Evolutionary conservation across 2,888 invertebrate genomes (phyloP), one percentile per base, ranked within the genome.

Genomic region (Lissocephala sabroskyi): DNA sequence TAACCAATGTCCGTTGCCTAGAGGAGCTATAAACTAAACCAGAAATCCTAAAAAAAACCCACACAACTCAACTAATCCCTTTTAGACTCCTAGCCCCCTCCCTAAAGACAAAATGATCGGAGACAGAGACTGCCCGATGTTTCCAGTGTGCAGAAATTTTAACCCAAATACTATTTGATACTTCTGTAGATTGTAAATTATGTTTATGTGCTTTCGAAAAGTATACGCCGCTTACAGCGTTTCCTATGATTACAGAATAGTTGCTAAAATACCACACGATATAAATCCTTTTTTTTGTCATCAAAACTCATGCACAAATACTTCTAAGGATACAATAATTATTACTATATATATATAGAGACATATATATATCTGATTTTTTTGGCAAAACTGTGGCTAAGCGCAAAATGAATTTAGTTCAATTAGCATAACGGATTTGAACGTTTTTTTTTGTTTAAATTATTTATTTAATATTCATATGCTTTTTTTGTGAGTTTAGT

Each of bases 1-100:
- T 97, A 73, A 97, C 96, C 61, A 96, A 96, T 85, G 93, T 94
- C 46, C 88, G 94, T 64, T 95, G 95, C 44, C 88, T 97, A 75
- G 97, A 97, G 84, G 94, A 94, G 85, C 89, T 97, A 84, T 96
- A 91, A 36, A 36, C 36, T 16, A 18, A 36, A 9, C 9, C 10
- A 13, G 18, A 36, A 36, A 11, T 11, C 5, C 7, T 35, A 30
- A 30, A 30, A 23, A 23, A 23, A 23, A 23, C 23, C 33, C 11
- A 33, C 11, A n/a, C 3, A 23, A 23, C 23, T 23, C n/a, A 23
- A 23, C 14, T 33, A 14, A 35, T 23, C n/a, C n/a, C n/a, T n/a
- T n/a, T n/a, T n/a, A n/a, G n/a, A n/a, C n/a, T n/a, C n/a, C n/a
- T n/a, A n/a, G n/a, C n/a, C n/a, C n/a, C n/a, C n/a, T n/a, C n/a